Evolutionary conservation across 2,797 vertebrate species (phyloP).

Genomic region (Syncerus caffer): DNA sequence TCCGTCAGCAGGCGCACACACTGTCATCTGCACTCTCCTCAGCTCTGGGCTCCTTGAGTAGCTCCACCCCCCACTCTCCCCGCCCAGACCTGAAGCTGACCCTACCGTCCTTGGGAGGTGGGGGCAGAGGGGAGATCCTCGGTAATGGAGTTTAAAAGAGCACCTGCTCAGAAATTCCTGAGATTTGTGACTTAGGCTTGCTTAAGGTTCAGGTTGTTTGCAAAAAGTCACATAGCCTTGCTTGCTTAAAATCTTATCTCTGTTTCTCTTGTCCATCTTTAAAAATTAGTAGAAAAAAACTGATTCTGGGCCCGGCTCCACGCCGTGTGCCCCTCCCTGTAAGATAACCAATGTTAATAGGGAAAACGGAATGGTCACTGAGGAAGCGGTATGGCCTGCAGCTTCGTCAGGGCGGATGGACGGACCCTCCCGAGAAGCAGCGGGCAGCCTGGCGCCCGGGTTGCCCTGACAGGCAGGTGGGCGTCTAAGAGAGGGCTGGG

Average conservation of each 20-base stretch:
- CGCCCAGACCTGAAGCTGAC: fast-evolving
- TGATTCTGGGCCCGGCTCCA: background rate
- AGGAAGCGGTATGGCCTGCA: fast-evolving
- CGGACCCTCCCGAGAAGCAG: background rate
- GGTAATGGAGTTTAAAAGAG: background rate
- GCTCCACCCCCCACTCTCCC: fast-evolving
- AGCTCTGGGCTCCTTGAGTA: background rate
- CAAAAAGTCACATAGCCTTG: background rate
- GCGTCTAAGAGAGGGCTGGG: fast-evolving
- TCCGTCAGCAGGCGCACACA: fast-evolving
- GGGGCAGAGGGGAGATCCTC: background rate
- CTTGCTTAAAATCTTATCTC: background rate
- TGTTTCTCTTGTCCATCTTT: background rate
- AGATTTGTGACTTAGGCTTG: background rate
- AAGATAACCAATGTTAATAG: fast-evolving
- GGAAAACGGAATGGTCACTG: fast-evolving
- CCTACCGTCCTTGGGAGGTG: fast-evolving
- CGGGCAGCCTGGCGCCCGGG: fast-evolving
- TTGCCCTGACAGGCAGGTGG: fast-evolving
- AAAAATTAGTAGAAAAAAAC: background rate
- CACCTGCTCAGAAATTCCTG: background rate
- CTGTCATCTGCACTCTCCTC: background rate
- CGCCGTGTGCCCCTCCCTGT: fast-evolving
- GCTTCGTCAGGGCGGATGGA: background rate
- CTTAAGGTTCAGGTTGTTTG: background rate